These are phyloP conservation scores for Sceloporus tristichus DNA, from an alignment of 2,113 vertebrate species.

Conservation along the genomic window DNA sequence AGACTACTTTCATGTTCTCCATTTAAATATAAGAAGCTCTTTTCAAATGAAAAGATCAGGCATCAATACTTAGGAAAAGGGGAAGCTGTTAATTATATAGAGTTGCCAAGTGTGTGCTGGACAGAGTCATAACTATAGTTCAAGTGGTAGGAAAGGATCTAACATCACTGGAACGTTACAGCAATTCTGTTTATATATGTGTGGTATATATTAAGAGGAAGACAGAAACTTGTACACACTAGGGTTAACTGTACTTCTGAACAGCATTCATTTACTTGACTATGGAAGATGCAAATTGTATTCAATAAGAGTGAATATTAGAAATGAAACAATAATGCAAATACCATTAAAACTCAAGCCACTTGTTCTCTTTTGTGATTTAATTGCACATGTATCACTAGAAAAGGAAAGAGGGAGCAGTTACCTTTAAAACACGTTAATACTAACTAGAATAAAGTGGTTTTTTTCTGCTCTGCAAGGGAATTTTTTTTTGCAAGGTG, in stretches of 20 bases:
- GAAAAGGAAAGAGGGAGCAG: constrained; percentile 55
- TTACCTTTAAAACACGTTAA: constrained; percentile 42
- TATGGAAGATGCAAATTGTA: constrained; percentile 10
- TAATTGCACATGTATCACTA: constrained; percentile 54
- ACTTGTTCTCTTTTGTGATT: constrained; percentile 63
- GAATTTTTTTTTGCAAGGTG: constrained; percentile 40
- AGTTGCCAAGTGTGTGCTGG: constrained; percentile 60
- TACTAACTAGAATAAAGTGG: constrained; percentile 21
- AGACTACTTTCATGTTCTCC: background rate
- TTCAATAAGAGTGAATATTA: background rate
- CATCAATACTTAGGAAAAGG: constrained; percentile 44
- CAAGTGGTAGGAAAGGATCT: constrained; percentile 61
- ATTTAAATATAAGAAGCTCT: constrained; percentile 35
- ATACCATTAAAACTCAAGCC: constrained; percentile 53
- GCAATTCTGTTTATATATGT: constrained; percentile 46
- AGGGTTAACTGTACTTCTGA: constrained; percentile 33
- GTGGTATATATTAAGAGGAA: constrained; percentile 45
- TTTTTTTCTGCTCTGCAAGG: background rate
- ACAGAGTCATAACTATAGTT: constrained; percentile 57
- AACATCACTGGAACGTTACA: constrained; percentile 56
- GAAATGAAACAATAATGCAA: constrained; percentile 50
- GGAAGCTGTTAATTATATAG: constrained; percentile 55
- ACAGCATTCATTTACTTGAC: constrained; percentile 37
- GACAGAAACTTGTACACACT: constrained; percentile 22
- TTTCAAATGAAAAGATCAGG: constrained; percentile 37